Evolutionary conservation across 2,888 invertebrate genomes (phyloP), one percentile per base, ranked within the genome.

Genomic region (Eretmocerus hayati): DNA sequence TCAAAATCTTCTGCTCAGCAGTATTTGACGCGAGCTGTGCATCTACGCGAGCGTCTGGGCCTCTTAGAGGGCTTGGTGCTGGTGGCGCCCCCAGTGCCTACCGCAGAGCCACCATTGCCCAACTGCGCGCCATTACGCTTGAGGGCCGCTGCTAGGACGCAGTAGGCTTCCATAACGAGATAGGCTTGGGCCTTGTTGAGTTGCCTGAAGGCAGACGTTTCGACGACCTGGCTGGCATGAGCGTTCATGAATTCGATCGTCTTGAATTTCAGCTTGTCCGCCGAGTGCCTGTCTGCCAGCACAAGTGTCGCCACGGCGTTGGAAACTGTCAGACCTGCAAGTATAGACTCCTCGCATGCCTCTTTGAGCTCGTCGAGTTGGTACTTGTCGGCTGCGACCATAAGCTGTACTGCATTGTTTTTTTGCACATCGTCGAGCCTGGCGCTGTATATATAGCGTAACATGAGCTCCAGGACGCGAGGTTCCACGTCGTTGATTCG

Each of bases 371-470:
- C 36, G 3, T 42, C 47, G 11, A 47, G 22, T 9, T 36, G 30
- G 22, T 47, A 47, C 31, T 42, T 36, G 18, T 47, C 47, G 0
- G 47, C 47, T 1, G 31, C 41, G 11, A 9, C 33, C 2, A 47
- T 2, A 2, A 47, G 19, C 3, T 16, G 21, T 2, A 6, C 23
- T 5, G 41, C 37, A 16, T 16, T 4, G 13, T 23, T 11, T 6
- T 4, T 15, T 5, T 18, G 6, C 9, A 15, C 16, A n/a, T 21
- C 6, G 13, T 22, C 5, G 5, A 18, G 5, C 8, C 30, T 31
- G 2, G 20, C 18, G 2, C 43, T 40, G 43, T 48, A 43, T 11
- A 43, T 9, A n/a, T 31, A 48, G 2, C 11, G n/a, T 1, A 48
- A 26, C 20, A 48, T 2, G 8, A 19, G 35, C 15, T 20, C 8